These are phyloP conservation scores for Microchrysa polita DNA, from an alignment of 2,888 invertebrate species.

Conservation along the genomic window DNA sequence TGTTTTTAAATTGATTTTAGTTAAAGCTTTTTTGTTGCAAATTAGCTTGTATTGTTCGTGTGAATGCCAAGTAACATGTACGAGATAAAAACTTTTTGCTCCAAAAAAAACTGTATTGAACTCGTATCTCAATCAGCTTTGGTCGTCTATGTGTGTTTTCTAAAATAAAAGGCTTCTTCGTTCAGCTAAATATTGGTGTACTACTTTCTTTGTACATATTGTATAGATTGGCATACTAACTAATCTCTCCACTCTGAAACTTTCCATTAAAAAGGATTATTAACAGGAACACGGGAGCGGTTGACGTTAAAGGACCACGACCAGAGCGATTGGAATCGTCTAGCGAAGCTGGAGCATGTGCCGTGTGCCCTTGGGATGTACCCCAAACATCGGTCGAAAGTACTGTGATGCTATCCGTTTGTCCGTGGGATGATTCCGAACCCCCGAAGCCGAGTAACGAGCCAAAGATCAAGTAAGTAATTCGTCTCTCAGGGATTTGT, in stretches of 20 bases:
- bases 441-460: constrained; percentile 11
- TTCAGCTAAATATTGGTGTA: constrained; percentile 9
- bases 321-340: constrained; percentile 58
- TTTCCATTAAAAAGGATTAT: constrained; percentile 42
- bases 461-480: constrained; percentile 44
- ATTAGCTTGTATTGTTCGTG: no score
- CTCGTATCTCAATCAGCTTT: background rate
- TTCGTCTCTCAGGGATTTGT: background rate
- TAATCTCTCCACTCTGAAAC: background rate
- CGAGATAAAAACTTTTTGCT: no score
- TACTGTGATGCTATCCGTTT: constrained; percentile 58
- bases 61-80: no score
- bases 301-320: constrained; percentile 21
- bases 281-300: constrained; percentile 36
- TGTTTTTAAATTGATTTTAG: no score
- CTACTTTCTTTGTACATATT: constrained; percentile 11
- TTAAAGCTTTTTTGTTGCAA: no score
- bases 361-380: constrained; percentile 63
- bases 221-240: constrained; percentile 28
- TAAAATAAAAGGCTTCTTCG: constrained; percentile 2
- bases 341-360: constrained; percentile 56
- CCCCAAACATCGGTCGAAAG: constrained; percentile 51
- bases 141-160: background rate
- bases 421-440: constrained; percentile 60
- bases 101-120: no score